Conservation (phyloP, 1,140 invertebrate genomes). For the Pristionchus pacificus region DNA sequence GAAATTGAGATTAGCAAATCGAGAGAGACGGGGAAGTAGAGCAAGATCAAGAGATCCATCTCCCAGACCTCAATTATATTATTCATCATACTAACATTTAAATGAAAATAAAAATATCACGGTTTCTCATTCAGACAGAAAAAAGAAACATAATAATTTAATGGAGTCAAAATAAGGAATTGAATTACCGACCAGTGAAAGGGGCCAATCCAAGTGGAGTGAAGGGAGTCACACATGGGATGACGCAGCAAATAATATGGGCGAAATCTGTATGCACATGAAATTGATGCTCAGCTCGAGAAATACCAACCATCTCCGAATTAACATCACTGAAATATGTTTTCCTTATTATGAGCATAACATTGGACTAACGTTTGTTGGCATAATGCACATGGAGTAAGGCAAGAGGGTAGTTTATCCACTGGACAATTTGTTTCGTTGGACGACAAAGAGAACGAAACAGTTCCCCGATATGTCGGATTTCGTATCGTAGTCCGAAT, state of each 20-base stretch:
- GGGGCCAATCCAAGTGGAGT: conserved; percentile 55
- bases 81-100: too few species aligned
- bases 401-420: conserved; percentile 43
- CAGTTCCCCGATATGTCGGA: conserved; percentile 49
- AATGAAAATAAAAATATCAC: too few species aligned
- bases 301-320: background rate
- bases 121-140: background rate
- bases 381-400: conserved; percentile 43
- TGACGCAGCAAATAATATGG: conserved; percentile 52
- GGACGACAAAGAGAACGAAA: conserved; percentile 46
- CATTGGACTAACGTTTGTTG: conserved; percentile 16
- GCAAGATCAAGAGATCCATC: conserved; percentile 56
- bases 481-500: conserved; percentile 53
- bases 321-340: background rate
- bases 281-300: conserved; percentile 40
- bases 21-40: conserved; percentile 46
- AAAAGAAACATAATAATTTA: background rate
- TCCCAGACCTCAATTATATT: conserved; percentile 31
- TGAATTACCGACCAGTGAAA: conserved; percentile 38
- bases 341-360: background rate
- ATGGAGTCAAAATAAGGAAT: background rate
- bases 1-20: conserved; percentile 49
- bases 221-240: conserved; percentile 45
- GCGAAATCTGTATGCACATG: conserved; percentile 54
- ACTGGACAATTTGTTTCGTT: conserved; percentile 27